These are phyloP conservation scores for Oreotrochilus melanogaster DNA, from an alignment of 2,113 vertebrate genomes.

Conservation along the genomic window DNA sequence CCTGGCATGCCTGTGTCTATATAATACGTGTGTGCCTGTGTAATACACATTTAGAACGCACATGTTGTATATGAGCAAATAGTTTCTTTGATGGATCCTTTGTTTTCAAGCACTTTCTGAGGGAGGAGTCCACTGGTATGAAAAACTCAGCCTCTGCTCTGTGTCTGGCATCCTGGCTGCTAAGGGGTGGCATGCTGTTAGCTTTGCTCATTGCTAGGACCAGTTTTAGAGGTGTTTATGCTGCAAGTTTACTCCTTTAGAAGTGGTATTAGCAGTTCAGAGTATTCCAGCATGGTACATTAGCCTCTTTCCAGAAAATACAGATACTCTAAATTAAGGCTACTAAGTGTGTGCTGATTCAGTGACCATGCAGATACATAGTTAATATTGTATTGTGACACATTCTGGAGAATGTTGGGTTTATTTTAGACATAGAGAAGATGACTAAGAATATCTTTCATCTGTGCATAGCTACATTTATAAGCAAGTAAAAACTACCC, in stretches of 20 bases:
- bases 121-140: background rate
- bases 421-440: slow-evolving; percentile 66
- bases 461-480: slow-evolving; percentile 29
- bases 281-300: background rate
- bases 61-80: background rate
- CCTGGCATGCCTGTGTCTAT: background rate
- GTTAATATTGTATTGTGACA: slow-evolving; percentile 63
- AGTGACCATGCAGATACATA: background rate
- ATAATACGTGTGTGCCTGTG: background rate
- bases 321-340: background rate
- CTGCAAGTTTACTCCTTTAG: background rate
- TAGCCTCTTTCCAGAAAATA: background rate
- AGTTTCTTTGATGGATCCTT: background rate
- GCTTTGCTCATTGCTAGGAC: background rate
- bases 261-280: background rate
- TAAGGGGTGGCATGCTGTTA: background rate
- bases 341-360: background rate
- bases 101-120: background rate
- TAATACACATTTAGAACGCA: too few relatives aligned
- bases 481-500: slow-evolving; percentile 46
- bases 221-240: background rate
- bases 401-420: slow-evolving; percentile 51
- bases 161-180: background rate
- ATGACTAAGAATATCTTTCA: slow-evolving; percentile 64
- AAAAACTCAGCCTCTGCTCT: background rate